Evolutionary conservation across 2,113 vertebrate genomes (phyloP).

Genomic region (Colaptes auratus): DNA sequence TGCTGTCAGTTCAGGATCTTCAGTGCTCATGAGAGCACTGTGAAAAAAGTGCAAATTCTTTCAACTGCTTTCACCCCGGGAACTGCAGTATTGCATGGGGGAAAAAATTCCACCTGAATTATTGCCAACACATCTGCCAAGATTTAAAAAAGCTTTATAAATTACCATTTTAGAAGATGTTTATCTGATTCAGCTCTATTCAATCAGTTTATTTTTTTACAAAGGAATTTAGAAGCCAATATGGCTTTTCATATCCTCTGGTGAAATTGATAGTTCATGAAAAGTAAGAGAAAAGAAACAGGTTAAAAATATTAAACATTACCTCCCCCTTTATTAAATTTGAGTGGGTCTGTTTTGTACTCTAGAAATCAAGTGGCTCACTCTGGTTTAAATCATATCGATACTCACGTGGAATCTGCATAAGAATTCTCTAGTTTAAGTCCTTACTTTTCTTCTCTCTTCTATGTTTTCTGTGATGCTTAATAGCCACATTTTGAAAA

Average conservation of each 20-base stretch:
- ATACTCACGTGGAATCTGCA: background rate
- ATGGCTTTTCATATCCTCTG: background rate
- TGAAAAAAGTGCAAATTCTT: background rate
- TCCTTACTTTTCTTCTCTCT: background rate
- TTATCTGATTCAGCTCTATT: constrained; percentile 27
- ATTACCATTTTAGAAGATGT: background rate
- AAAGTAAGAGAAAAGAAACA: background rate
- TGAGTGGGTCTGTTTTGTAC: background rate
- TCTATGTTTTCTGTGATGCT: background rate
- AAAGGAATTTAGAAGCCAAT: background rate
- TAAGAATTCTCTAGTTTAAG: background rate
- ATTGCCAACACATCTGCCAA: background rate
- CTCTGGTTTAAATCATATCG: background rate
- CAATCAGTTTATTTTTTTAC: background rate
- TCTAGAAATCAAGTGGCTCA: background rate
- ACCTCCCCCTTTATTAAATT: background rate
- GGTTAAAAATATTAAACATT: background rate
- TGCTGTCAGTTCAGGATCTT: background rate
- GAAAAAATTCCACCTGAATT: background rate
- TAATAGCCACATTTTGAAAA: background rate
- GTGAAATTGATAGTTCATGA: background rate
- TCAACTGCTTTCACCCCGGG: background rate
- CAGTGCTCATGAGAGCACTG: background rate
- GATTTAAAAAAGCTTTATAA: background rate
- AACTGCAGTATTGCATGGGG: background rate